Evolutionary conservation across 2,797 vertebrate species (phyloP).

Genomic region (Schizothorax lantsangensis): DNA sequence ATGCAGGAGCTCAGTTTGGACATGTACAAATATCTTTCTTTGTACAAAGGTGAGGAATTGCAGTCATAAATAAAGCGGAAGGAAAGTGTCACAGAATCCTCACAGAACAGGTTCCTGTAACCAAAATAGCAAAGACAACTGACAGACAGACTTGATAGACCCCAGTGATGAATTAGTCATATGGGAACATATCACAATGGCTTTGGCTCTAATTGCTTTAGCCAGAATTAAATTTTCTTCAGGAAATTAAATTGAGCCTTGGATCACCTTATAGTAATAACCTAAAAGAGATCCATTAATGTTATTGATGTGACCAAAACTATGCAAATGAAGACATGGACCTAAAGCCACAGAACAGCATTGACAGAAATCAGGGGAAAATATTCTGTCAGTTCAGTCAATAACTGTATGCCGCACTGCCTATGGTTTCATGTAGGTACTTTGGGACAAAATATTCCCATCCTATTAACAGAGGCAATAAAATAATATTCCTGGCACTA

Average conservation of each 20-base stretch:
- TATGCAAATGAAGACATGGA: conserved; percentile 23
- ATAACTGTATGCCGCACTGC: neutral
- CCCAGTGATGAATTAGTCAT: neutral
- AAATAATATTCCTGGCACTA: neutral
- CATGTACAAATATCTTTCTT: neutral
- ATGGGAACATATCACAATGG: neutral
- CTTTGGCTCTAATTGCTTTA: neutral
- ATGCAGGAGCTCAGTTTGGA: neutral
- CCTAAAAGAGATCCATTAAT: conserved; percentile 7
- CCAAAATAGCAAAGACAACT: neutral
- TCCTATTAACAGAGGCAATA: neutral
- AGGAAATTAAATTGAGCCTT: conserved; percentile 33
- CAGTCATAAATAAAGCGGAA: neutral
- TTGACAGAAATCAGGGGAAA: neutral
- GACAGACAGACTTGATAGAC: neutral
- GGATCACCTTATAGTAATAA: conserved; percentile 18
- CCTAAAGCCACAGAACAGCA: neutral
- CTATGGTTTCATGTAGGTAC: neutral
- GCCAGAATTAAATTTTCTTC: conserved; percentile 4
- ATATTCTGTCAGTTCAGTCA: neutral
- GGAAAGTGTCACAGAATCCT: neutral
- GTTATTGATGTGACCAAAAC: conserved; percentile 27
- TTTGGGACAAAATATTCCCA: neutral
- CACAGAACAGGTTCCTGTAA: neutral
- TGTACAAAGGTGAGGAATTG: neutral